Percentiles rank a stretch among this genome's conserved stretches.
phyloP scores from a whole-genome alignment of 64 coral and sea anemone species.

The Montipora cactus region DNA sequence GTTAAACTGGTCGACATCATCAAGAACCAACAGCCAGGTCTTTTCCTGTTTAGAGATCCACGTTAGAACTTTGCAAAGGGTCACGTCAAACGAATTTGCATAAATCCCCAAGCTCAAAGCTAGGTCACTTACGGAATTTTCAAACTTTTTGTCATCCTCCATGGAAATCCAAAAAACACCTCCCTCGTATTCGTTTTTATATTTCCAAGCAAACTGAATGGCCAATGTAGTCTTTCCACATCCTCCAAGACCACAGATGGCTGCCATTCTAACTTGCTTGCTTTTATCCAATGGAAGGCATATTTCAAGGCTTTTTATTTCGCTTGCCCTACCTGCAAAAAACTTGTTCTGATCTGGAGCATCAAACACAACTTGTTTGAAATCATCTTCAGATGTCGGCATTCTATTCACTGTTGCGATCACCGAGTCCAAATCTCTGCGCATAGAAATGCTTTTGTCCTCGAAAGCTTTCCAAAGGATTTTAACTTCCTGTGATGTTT shows the following conservation, averaged over 20 bases:
- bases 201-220: slow-evolving; percentile 37
- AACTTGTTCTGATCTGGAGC: slow-evolving; percentile 49
- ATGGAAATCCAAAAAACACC: slow-evolving; percentile 69
- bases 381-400: background rate
- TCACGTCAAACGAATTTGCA: slow-evolving; percentile 15
- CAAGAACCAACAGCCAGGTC: background rate
- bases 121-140: slow-evolving; percentile 56
- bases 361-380: slow-evolving; percentile 30
- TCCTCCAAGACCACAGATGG: slow-evolving; percentile 67
- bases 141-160: slow-evolving; percentile 49
- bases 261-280: slow-evolving; percentile 5
- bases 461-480: no score
- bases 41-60: background rate
- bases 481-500: no score
- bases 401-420: background rate
- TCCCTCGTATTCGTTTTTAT: slow-evolving; percentile 29
- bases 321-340: slow-evolving; percentile 52
- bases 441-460: no score
- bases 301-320: slow-evolving; percentile 23
- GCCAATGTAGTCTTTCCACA: slow-evolving; percentile 70
- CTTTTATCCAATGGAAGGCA: background rate
- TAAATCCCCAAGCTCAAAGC: slow-evolving; percentile 42
- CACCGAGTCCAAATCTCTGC: background rate
- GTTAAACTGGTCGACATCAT: background rate
- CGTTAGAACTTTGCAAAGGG: background rate